Conservation (phyloP, 2,888 invertebrate species). For the Campoplex nolae region DNA sequence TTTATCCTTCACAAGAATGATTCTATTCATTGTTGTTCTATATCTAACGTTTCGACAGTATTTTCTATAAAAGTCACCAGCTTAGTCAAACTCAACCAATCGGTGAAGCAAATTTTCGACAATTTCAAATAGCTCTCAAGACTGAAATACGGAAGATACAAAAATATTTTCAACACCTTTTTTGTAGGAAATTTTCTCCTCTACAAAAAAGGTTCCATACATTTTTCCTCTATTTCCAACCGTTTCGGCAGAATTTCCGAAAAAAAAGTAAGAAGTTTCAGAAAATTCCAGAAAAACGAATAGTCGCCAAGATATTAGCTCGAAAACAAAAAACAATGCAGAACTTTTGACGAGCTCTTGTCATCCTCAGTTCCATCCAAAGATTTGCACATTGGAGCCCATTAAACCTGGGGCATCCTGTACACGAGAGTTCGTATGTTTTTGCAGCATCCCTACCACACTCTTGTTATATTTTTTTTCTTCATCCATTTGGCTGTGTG, state of each 20-base stretch:
- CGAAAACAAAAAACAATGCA: background rate
- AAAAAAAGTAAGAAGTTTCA: background rate
- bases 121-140: no score
- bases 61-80: no score
- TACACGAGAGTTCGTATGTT: background rate
- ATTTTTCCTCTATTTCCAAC: no score
- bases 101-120: no score
- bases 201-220: no score
- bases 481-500: conserved; percentile 4
- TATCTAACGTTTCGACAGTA: background rate
- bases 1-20: background rate
- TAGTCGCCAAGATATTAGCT: background rate
- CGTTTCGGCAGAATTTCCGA: background rate
- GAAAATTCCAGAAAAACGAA: background rate
- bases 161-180: no score
- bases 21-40: background rate
- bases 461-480: conserved; percentile 21
- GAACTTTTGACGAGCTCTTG: background rate
- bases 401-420: background rate
- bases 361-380: background rate
- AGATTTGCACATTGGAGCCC: background rate
- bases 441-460: conserved; percentile 22
- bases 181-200: no score
- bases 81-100: no score
- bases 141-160: no score